phyloP scores from a whole-genome alignment of 2,888 invertebrate genomes.

The Periphyllus acericola region DNA sequence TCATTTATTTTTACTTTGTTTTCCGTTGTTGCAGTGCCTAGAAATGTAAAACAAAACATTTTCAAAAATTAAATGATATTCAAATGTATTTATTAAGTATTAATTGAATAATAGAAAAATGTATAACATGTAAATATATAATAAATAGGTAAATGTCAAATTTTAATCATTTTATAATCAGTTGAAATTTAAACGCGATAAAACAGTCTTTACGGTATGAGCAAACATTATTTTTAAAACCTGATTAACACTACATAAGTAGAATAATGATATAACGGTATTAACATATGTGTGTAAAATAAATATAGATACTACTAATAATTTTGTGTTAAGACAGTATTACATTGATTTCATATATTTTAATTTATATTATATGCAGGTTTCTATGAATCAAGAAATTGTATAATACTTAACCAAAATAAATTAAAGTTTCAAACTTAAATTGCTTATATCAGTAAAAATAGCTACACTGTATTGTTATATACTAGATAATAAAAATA shows the following conservation, averaged over 20 bases:
- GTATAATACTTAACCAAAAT: slow-evolving; percentile 23
- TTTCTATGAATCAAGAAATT: neutral
- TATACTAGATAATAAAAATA: slow-evolving; percentile 16
- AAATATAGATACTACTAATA: neutral
- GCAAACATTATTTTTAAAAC: slow-evolving; percentile 48
- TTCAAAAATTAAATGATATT: slow-evolving; percentile 37
- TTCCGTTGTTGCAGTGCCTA: slow-evolving; percentile 55
- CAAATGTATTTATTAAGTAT: slow-evolving; percentile 45
- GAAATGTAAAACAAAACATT: slow-evolving; percentile 58
- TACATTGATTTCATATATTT: slow-evolving; percentile 7
- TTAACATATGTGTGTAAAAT: slow-evolving; percentile 2
- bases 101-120: slow-evolving; percentile 30
- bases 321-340: neutral
- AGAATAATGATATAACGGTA: slow-evolving; percentile 20
- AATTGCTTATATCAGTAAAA: slow-evolving; percentile 29
- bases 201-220: slow-evolving; percentile 50
- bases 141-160: slow-evolving; percentile 36
- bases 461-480: slow-evolving; percentile 12
- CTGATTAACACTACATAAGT: slow-evolving; percentile 17
- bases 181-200: slow-evolving; percentile 18
- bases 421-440: slow-evolving; percentile 11
- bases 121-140: slow-evolving; percentile 24
- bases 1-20: slow-evolving; percentile 54
- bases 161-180: slow-evolving; percentile 20
- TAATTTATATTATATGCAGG: slow-evolving; percentile 4